Evolutionary conservation across 2,888 invertebrate genomes (phyloP), one percentile per base, ranked within the genome.

Genomic region (Blera fallax): DNA sequence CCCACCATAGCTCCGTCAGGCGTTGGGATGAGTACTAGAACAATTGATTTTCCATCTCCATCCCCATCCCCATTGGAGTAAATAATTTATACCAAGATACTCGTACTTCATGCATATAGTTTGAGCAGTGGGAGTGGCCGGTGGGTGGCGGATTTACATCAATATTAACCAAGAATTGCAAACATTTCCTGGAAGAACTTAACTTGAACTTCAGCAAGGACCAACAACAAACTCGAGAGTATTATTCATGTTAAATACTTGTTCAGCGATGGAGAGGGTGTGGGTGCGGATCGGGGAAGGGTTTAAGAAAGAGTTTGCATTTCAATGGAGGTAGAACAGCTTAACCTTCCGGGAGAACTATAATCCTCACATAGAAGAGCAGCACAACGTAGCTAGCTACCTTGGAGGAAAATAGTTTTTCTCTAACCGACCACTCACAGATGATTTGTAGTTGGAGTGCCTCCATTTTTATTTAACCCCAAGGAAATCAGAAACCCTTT

Each of bases 11-110:
- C 54, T 27, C 27, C 14, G n/a, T 18, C 32, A 29, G 50, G 43
- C 40, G 10, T 54, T 32, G 60, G 21, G 40, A 50, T 14, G 43
- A 67, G 65, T 56, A 74, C 50, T 69, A 77, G 84, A 80, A 84
- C 74, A 84, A 84, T 84, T 84, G 84, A 80, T 80, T 80, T 76
- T 70, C 69, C 45, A 24, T 16, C 34, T 52, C 52, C 65, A 27
- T 70, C 29, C 60, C 62, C 40, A 64, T 58, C 40, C 54, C n/a
- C n/a, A 24, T 24, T 4, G 34, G 40, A 14, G 79, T 84, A 80
- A 84, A 84, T 84, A 84, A 80, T 84, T 80, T 84, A 84, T 70
- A 80, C 32, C 65, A 73, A 79, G 79, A 64, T n/a, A n/a, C 80
- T 62, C 54, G 2, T 24, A 4, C 24, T 62, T 79, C 73, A 73